Evolutionary conservation across 2,797 vertebrate genomes (phyloP).

Genomic region (Pantherophis vulpinus): DNA sequence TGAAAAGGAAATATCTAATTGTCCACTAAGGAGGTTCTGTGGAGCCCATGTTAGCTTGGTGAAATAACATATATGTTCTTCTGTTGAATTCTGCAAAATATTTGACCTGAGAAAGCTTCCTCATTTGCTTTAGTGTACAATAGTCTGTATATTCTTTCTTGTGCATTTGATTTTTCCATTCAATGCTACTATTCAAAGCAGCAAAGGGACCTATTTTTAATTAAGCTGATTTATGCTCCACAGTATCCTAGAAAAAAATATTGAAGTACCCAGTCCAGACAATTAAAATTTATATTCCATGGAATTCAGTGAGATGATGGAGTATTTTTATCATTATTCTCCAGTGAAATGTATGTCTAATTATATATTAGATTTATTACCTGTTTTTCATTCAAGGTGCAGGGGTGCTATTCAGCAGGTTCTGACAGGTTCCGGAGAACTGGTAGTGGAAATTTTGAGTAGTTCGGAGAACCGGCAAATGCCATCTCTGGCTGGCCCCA

Average conservation of each 20-base stretch:
- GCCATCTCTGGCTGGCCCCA: too few species aligned
- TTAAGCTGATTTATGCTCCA: neutral
- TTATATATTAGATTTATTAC: neutral
- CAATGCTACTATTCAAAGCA: neutral
- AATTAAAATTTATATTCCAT: neutral
- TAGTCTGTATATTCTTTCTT: neutral
- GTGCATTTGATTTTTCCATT: neutral
- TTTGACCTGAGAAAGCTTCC: neutral
- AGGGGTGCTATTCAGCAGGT: too few species aligned
- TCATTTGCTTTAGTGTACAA: neutral
- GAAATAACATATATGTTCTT: neutral
- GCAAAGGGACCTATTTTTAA: neutral
- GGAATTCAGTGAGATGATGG: neutral
- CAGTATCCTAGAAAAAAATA: neutral
- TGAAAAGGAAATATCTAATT: slow-evolving; percentile 22
- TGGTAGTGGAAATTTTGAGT: too few species aligned
- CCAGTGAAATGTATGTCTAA: neutral
- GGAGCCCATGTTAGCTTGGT: slow-evolving; percentile 11
- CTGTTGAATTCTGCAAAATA: neutral
- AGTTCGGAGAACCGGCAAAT: too few species aligned
- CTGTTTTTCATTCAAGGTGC: neutral
- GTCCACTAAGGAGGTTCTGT: slow-evolving; percentile 5
- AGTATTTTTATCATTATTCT: neutral
- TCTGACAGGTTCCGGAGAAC: too few species aligned
- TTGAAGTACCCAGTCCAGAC: too few species aligned